phyloP scores from a whole-genome alignment of 2,888 invertebrate species.

The Mactromeris polynyma region DNA sequence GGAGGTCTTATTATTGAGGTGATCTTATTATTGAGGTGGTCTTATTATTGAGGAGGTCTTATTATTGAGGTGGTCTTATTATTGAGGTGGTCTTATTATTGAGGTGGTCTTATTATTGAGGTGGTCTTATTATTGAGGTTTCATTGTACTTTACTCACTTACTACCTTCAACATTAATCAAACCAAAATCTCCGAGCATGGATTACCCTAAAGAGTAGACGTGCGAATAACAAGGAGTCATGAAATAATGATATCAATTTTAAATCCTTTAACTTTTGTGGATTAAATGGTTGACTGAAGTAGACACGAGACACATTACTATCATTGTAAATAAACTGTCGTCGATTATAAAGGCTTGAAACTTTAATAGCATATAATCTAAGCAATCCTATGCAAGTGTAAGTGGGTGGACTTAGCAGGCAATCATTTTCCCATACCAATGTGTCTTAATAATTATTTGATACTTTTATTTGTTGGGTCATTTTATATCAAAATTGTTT shows the following conservation, averaged over 20 bases:
- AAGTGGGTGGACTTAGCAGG: background rate
- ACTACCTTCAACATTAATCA: too few relatives aligned
- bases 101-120: too few relatives aligned
- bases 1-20: too few relatives aligned
- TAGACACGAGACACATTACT: background rate
- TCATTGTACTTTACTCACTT: too few relatives aligned
- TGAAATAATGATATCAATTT: background rate
- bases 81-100: too few relatives aligned
- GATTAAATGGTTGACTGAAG: background rate
- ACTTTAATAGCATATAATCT: background rate
- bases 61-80: too few relatives aligned
- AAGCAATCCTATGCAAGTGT: background rate
- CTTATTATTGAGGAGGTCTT: too few relatives aligned
- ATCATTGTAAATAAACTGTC: background rate
- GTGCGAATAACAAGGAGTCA: background rate
- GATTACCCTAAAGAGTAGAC: background rate
- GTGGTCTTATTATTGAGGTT: too few relatives aligned
- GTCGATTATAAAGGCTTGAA: background rate
- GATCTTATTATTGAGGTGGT: too few relatives aligned
- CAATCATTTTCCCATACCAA: slow-evolving; percentile 7
- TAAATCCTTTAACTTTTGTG: background rate
- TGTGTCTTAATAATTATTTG: slow-evolving; percentile 36
- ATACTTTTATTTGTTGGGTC: slow-evolving; percentile 22
- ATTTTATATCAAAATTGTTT: slow-evolving; percentile 27
- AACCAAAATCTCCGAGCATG: background rate